Evolutionary conservation across 1,140 invertebrate genomes (phyloP).

Genomic region (Propsilocerus akamusi): DNA sequence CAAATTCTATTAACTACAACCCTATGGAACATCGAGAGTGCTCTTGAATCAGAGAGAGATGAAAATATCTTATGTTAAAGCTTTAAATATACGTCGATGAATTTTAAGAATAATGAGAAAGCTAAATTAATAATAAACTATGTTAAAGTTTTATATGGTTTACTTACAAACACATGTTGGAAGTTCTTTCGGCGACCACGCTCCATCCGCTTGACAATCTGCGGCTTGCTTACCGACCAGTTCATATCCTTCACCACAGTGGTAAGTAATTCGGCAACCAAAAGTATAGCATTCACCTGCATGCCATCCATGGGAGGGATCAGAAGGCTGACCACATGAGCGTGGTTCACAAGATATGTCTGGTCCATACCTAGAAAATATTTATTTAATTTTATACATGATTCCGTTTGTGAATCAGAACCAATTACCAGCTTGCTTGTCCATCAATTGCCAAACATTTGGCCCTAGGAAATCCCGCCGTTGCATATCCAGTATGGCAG

Average conservation of each 20-base stretch:
- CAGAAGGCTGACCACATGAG: constrained; percentile 68
- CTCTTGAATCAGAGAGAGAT: not conserved
- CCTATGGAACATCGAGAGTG: not conserved
- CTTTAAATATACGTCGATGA: too few relatives aligned
- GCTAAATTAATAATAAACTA: not conserved
- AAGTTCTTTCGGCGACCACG: constrained; percentile 74
- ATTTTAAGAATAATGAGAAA: not conserved
- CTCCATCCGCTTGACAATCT: constrained; percentile 69
- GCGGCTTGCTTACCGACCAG: constrained; percentile 66
- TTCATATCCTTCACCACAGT: constrained; percentile 85
- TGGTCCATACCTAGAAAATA: constrained; percentile 64
- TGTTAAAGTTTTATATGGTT: not conserved
- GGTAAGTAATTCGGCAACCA: constrained; percentile 77
- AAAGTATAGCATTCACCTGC: constrained; percentile 74
- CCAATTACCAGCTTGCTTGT: constrained; percentile 47
- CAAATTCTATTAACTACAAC: not conserved
- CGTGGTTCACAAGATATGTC: constrained; percentile 83
- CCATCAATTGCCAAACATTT: constrained; percentile 83
- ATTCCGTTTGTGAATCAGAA: constrained; percentile 6
- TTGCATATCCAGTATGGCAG: constrained; percentile 75
- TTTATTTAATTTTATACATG: constrained; percentile 18
- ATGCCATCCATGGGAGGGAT: constrained; percentile 78
- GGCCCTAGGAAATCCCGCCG: constrained; percentile 63
- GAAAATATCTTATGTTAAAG: not conserved
- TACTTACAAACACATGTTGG: constrained; percentile 73